Percentiles rank a stretch among this genome's conserved stretches.
phyloP scores from a whole-genome alignment of 2,113 vertebrate species.

The Pleuronectes platessa region DNA sequence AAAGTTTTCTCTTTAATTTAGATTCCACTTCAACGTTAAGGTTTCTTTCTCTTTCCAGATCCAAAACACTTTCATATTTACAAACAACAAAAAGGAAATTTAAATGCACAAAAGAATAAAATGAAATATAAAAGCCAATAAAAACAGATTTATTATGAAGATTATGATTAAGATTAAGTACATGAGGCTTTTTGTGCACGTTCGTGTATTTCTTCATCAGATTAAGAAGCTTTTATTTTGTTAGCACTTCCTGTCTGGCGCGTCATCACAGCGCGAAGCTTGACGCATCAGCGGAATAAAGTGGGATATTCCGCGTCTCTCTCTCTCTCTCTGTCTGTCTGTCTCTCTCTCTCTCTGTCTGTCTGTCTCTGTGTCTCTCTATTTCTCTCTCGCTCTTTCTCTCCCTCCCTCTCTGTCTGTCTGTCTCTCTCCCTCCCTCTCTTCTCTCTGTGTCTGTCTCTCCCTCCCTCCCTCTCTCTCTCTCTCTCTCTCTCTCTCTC shows the following conservation, averaged over 20 bases:
- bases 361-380: too few relatives aligned
- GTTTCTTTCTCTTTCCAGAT: not conserved
- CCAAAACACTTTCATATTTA: not conserved
- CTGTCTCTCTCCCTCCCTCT: slow-evolving; percentile 47
- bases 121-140: not conserved
- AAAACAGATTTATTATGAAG: not conserved
- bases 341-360: not conserved
- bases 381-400: too few relatives aligned
- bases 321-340: slow-evolving; percentile 56
- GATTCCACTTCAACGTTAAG: not conserved
- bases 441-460: slow-evolving; percentile 38
- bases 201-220: not conserved
- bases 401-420: slow-evolving; percentile 56
- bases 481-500: slow-evolving; percentile 43
- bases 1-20: not conserved
- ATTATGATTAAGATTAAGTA: not conserved
- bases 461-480: slow-evolving; percentile 10
- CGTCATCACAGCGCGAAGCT: not conserved
- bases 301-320: slow-evolving; percentile 87
- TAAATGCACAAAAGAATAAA: not conserved
- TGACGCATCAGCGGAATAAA: slow-evolving; percentile 60
- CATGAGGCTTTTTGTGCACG: not conserved
- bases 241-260: slow-evolving; percentile 11
- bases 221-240: slow-evolving; percentile 61
- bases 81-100: not conserved